Percentiles rank a stretch among this genome's conserved stretches.
These are phyloP conservation scores for Bombus turneri DNA, from an alignment of 1,140 invertebrate species.

Conservation along the genomic window DNA sequence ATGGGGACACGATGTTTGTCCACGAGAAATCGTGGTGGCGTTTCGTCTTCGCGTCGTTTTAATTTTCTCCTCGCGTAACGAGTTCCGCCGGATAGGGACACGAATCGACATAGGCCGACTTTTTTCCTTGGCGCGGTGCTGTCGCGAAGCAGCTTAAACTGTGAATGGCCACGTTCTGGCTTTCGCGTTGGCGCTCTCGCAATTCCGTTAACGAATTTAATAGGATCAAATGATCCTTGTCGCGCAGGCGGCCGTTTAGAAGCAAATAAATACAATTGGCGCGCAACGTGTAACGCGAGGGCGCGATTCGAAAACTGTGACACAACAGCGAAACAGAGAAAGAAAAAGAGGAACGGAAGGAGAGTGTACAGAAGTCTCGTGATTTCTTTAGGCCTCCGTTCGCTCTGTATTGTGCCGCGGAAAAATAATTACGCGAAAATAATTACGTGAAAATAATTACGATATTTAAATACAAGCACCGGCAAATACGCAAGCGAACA, in stretches of 20 bases:
- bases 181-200: not conserved
- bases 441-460: slow-evolving; percentile 29
- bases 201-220: slow-evolving; percentile 26
- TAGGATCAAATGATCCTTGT: slow-evolving; percentile 18
- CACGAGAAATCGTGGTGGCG: not conserved
- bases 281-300: not conserved
- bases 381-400: not conserved
- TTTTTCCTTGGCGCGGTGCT: not conserved
- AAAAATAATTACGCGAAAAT: slow-evolving; percentile 26
- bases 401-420: not conserved
- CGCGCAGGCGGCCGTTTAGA: not conserved
- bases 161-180: not conserved
- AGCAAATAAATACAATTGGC: slow-evolving; percentile 1
- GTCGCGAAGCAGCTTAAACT: not conserved
- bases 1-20: no score
- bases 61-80: not conserved
- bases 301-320: not conserved
- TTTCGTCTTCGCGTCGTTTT: not conserved
- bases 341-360: no score
- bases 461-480: slow-evolving; percentile 23
- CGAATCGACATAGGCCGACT: not conserved
- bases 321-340: rapidly evolving
- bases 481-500: not conserved
- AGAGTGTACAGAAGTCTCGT: not conserved
- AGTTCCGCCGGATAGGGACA: no score